phyloP scores from a whole-genome alignment of 1,140 invertebrate genomes.

The Leptinotarsa undecemlineata region DNA sequence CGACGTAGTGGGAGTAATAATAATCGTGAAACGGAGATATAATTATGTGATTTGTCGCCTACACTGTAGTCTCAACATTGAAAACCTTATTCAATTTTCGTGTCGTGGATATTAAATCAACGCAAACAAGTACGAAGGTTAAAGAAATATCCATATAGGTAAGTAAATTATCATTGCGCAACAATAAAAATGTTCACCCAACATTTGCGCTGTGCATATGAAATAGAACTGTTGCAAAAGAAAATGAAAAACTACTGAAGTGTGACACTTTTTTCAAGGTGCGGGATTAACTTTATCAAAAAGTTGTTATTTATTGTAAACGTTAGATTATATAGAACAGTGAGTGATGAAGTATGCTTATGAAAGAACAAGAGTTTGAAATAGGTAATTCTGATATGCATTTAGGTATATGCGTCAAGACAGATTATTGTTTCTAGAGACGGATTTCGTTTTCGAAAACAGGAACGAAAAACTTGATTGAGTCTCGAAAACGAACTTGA shows the following conservation, averaged over 20 bases:
- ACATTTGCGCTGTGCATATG: constrained; percentile 1
- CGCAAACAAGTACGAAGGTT: constrained; percentile 7
- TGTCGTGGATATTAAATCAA: constrained; percentile 8
- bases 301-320: constrained; percentile 8
- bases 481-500: too few species aligned
- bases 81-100: not conserved
- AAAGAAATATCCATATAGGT: constrained; percentile 2
- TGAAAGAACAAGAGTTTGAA: not conserved
- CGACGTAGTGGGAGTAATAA: too few species aligned
- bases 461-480: too few species aligned
- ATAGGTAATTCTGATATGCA: not conserved
- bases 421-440: too few species aligned
- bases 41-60: not conserved
- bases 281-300: constrained; percentile 8
- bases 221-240: constrained; percentile 12
- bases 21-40: too few species aligned
- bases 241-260: constrained; percentile 15
- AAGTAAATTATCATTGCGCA: constrained; percentile 11
- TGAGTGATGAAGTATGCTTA: not conserved
- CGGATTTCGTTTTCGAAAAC: too few species aligned
- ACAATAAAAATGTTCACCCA: not conserved
- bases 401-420: not conserved
- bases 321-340: not conserved
- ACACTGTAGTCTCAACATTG: not conserved
- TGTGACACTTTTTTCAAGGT: constrained; percentile 20